Evolutionary conservation across 1,140 invertebrate species (phyloP).

Genomic region (Papilio dardanus): DNA sequence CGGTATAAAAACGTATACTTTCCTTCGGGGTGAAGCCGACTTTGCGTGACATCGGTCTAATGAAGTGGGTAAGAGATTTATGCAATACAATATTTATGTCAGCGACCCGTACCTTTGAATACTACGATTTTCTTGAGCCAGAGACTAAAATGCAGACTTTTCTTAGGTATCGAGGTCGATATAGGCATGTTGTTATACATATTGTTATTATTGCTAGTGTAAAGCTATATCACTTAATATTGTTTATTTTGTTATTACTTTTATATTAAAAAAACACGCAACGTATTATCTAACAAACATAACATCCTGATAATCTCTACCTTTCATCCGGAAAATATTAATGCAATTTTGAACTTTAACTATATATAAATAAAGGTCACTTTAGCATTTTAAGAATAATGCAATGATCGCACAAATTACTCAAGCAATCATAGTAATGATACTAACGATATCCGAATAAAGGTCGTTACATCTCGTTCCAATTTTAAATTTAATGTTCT

Average conservation of each 20-base stretch:
- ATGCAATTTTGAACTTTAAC: slow-evolving; percentile 13
- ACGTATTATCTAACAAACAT: neutral
- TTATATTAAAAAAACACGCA: neutral
- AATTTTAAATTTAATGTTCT: neutral
- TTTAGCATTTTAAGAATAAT: neutral
- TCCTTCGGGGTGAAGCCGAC: too few relatives aligned
- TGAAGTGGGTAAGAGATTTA: too few relatives aligned
- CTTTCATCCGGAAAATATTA: neutral
- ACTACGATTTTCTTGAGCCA: too few relatives aligned
- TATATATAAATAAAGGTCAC: neutral
- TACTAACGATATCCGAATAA: slow-evolving; percentile 21
- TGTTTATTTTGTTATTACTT: neutral
- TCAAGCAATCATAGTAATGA: slow-evolving; percentile 21
- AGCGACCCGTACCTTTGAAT: too few relatives aligned
- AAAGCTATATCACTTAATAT: neutral
- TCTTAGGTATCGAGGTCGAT: too few relatives aligned
- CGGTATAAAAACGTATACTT: too few relatives aligned
- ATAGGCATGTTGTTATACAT: too few relatives aligned
- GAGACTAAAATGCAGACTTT: too few relatives aligned
- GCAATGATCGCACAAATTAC: slow-evolving; percentile 6
- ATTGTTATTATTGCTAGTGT: neutral
- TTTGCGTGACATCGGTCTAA: too few relatives aligned
- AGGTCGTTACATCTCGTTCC: neutral
- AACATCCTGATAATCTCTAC: slow-evolving; percentile 4
- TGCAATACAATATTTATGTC: too few relatives aligned